phyloP scores from a whole-genome alignment of 2,888 invertebrate species.

The Zeuzera pyrina region DNA sequence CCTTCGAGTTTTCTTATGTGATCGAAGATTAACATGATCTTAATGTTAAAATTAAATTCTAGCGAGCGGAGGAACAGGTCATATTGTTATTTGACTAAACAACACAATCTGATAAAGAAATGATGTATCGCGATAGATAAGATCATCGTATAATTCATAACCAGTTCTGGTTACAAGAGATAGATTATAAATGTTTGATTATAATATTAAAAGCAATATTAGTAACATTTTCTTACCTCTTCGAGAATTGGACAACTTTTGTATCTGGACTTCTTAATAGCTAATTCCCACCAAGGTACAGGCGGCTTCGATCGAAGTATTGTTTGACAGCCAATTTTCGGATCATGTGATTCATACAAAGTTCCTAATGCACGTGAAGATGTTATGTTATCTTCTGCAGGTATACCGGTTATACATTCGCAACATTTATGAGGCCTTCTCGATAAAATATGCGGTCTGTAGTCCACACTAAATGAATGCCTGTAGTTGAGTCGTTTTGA shows the following conservation, averaged over 20 bases:
- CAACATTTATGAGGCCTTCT: constrained; percentile 64
- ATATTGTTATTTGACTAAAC: no score
- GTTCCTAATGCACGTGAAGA: constrained; percentile 52
- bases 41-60: no score
- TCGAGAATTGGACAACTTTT: constrained; percentile 87
- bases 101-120: no score
- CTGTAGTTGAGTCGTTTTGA: constrained; percentile 61
- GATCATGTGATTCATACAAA: constrained; percentile 71
- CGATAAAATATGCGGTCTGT: constrained; percentile 37
- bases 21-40: no score
- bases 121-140: no score
- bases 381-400: constrained; percentile 46
- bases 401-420: constrained; percentile 63
- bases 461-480: constrained; percentile 65
- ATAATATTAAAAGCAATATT: not conserved
- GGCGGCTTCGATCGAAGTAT: constrained; percentile 78
- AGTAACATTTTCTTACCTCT: constrained; percentile 48
- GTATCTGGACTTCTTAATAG: constrained; percentile 84
- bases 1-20: no score
- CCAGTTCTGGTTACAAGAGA: no score
- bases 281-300: constrained; percentile 92
- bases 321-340: constrained; percentile 79
- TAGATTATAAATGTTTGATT: no score
- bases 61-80: no score
- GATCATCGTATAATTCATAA: no score